A percentile compares a stretch with the other conserved stretches of the same genome.
Conservation (phyloP, 2,797 vertebrate genomes). For the Tamandua tetradactyla region DNA sequence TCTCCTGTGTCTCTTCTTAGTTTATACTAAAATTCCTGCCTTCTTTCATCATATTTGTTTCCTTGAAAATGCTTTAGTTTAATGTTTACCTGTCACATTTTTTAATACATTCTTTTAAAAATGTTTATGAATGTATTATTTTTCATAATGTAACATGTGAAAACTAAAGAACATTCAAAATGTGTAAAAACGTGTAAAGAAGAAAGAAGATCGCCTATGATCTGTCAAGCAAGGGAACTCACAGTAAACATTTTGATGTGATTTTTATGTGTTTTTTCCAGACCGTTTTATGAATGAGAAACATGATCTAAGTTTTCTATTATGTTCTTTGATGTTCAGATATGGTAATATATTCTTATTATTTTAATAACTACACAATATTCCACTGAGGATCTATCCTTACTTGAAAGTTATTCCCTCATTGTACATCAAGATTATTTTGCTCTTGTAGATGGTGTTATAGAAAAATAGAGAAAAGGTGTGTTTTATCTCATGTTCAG, state of each 20-base stretch:
- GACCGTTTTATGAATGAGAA: neutral
- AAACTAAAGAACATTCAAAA: constrained; percentile 31
- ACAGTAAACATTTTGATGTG: neutral
- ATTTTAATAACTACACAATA: neutral
- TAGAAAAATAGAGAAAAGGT: neutral
- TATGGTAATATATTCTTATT: neutral
- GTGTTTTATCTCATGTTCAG: constrained; percentile 16
- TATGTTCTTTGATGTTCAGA: neutral
- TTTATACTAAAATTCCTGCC: neutral
- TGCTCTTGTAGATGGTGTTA: neutral
- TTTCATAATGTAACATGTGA: neutral
- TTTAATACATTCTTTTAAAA: neutral
- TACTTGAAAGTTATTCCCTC: constrained; percentile 1
- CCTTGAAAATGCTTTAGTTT: neutral
- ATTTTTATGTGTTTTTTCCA: too few relatives aligned
- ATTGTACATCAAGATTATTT: neutral
- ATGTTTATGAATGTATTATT: neutral
- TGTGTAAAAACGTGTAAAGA: neutral
- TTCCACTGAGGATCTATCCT: neutral
- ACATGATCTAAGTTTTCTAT: neutral
- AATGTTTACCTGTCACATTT: neutral
- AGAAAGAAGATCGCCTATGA: neutral
- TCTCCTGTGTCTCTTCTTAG: neutral
- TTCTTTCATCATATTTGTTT: constrained; percentile 25
- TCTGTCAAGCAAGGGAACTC: neutral